Evolutionary conservation across 2,113 vertebrate species (phyloP), one percentile per base, ranked within the genome.

Genomic region (Takifugu flavidus): DNA sequence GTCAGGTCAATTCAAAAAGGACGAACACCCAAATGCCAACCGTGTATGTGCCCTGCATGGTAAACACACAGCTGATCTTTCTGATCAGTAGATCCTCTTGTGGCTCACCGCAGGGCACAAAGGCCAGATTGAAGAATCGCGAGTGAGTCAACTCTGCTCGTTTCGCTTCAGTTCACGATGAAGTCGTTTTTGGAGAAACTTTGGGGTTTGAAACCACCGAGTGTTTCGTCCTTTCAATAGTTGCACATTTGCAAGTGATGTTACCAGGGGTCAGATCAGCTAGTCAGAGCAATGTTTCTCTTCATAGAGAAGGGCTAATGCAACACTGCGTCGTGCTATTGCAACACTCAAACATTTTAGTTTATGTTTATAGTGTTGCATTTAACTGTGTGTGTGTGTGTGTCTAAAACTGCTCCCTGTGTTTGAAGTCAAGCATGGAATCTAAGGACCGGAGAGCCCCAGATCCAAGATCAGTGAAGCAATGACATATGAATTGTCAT

Each of bases 11-110:
- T 72, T 56, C 59, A 55, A 67, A 79, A 70, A 70, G 59, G 56
- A 65, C 64, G 77, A 56, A 56, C 62, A 50, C 6, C 45, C 68
- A 46, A 31, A 62, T 67, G 84, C 80, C 61, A 78, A 80, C 78
- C 28, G 66, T 27, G 66, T 62, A 68, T 78, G 82, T 86, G 88
- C 29, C 67, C 61, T 82, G 89, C 86, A 90, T 90, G 59, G 76
- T 83, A 90, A 90, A 74, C 74, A 78, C 83, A 88, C 85, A 88
- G 88, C 84, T 82, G 85, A 89, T 88, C 80, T 65, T 58, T 66
- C 70, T 80, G 71, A 75, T 84, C 84, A 86, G 85, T 87, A 82
- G 84, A 78, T 82, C 56, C 82, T 79, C 78, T 86, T 84, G 81
- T 86, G 73, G 70, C 72, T 50, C 60, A 46, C 56, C 27, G 64